Percentiles rank a stretch among this genome's conserved stretches.
Evolutionary conservation across 2,888 invertebrate genomes (phyloP).

Genomic region (Mycalesis mineus): DNA sequence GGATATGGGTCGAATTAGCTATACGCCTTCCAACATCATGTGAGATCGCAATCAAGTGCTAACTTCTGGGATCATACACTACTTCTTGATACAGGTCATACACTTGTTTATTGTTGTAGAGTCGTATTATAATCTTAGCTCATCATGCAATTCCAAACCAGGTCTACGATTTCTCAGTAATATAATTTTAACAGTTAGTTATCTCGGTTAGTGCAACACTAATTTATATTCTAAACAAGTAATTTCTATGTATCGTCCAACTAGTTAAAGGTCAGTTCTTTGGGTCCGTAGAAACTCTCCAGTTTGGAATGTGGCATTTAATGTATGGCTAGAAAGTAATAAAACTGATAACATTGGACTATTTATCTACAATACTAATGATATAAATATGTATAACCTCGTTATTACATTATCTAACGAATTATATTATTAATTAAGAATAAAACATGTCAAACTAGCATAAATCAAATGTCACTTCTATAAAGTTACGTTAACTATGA

Average conservation of each 20-base stretch:
- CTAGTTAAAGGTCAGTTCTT: background rate
- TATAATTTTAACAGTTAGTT: too few species aligned
- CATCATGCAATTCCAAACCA: too few species aligned
- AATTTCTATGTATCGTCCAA: background rate
- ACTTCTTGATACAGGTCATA: too few species aligned
- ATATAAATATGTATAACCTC: background rate
- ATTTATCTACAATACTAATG: background rate
- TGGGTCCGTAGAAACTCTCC: background rate
- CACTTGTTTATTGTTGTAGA: too few species aligned
- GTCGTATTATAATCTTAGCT: too few species aligned
- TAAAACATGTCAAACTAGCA: background rate
- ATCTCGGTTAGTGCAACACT: background rate
- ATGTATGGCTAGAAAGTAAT: background rate
- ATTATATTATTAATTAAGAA: background rate
- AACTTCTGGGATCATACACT: too few species aligned
- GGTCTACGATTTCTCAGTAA: too few species aligned
- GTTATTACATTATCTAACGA: background rate
- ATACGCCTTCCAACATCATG: too few species aligned
- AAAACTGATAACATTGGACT: background rate
- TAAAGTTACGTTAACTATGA: conserved; percentile 11
- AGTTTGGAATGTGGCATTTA: background rate
- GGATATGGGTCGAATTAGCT: too few species aligned
- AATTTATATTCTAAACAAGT: background rate
- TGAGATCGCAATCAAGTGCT: too few species aligned
- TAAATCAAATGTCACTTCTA: background rate